Percentiles rank a stretch among this genome's conserved stretches.
Conservation (phyloP, 1,140 invertebrate genomes). For the Hyphantria cunea region DNA sequence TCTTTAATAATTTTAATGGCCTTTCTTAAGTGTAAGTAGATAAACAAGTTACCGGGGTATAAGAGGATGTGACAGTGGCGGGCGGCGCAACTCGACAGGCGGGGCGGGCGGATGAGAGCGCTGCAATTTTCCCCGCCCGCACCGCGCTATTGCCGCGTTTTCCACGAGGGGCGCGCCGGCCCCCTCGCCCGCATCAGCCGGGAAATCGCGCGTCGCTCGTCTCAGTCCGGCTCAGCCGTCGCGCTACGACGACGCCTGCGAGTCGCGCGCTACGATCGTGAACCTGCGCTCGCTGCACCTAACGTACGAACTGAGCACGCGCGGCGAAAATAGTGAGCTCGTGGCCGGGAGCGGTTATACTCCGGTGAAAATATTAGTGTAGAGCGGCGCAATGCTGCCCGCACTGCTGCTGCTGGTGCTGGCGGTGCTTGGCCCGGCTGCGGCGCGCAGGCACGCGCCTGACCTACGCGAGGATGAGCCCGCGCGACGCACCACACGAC, state of each 20-base stretch:
- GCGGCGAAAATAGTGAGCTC: slow-evolving; percentile 75
- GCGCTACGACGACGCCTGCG: slow-evolving; percentile 61
- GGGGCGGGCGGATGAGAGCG: slow-evolving; percentile 58
- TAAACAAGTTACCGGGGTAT: no score
- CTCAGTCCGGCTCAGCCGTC: slow-evolving; percentile 72
- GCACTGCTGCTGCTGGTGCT: slow-evolving; percentile 61
- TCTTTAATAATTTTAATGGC: no score
- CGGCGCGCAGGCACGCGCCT: slow-evolving; percentile 67
- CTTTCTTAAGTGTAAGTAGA: no score
- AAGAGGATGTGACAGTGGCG: neutral
- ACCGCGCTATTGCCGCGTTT: slow-evolving; percentile 60
- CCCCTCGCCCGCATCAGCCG: slow-evolving; percentile 60
- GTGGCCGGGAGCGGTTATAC: slow-evolving; percentile 54
- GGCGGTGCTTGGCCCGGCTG: slow-evolving; percentile 54
- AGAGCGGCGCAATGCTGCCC: slow-evolving; percentile 56
- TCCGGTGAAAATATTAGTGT: slow-evolving; percentile 51
- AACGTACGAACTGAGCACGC: slow-evolving; percentile 47
- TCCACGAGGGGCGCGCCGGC: slow-evolving; percentile 66
- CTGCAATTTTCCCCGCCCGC: slow-evolving; percentile 74
- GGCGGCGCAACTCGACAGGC: slow-evolving; percentile 42
- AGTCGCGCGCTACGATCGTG: slow-evolving; percentile 56
- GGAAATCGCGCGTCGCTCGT: slow-evolving; percentile 69
- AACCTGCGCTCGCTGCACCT: slow-evolving; percentile 48
- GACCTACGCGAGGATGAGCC: slow-evolving; percentile 73
- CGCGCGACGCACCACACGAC: slow-evolving; percentile 67